Evolutionary conservation across 2,797 vertebrate species (phyloP).

Genomic region (Pipistrellus kuhlii): DNA sequence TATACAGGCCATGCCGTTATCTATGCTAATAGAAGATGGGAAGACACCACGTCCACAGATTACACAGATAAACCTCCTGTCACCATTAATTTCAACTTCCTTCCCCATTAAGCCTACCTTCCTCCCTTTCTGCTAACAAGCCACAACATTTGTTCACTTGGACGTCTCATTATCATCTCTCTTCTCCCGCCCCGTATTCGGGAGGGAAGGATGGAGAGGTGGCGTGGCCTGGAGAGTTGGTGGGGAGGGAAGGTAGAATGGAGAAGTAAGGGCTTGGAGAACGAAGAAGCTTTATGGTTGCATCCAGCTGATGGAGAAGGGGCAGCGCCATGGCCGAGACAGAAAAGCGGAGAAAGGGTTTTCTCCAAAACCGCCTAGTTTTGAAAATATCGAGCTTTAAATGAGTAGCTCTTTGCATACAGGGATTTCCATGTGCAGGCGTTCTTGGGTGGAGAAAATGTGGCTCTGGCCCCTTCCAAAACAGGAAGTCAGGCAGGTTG

Average conservation of each 20-base stretch:
- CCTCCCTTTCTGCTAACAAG: slow-evolving; percentile 46
- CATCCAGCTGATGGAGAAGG: background rate
- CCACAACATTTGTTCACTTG: slow-evolving; percentile 15
- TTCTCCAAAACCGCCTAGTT: background rate
- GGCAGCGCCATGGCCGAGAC: rapidly evolving
- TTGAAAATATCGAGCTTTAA: slow-evolving; percentile 33
- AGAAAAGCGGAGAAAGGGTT: background rate
- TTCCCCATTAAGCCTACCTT: slow-evolving; percentile 42
- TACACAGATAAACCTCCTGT: slow-evolving; percentile 71
- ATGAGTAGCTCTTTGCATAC: background rate
- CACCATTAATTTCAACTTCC: slow-evolving; percentile 70
- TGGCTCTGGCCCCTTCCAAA: background rate
- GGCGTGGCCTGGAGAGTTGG: background rate
- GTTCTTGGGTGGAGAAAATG: slow-evolving; percentile 1
- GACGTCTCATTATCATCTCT: slow-evolving; percentile 4
- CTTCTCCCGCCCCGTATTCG: background rate
- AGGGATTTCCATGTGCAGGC: background rate
- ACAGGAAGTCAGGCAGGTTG: background rate
- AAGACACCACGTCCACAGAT: slow-evolving; percentile 61
- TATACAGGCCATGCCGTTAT: slow-evolving; percentile 59
- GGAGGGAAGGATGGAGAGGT: slow-evolving; percentile 19
- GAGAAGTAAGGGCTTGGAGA: background rate
- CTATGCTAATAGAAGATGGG: slow-evolving; percentile 72
- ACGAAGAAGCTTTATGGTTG: background rate
- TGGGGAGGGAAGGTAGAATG: background rate